Percentiles rank a stretch among this genome's conserved stretches.
phyloP scores from a whole-genome alignment of 1,140 invertebrate genomes.

The Ectropis grisescens region DNA sequence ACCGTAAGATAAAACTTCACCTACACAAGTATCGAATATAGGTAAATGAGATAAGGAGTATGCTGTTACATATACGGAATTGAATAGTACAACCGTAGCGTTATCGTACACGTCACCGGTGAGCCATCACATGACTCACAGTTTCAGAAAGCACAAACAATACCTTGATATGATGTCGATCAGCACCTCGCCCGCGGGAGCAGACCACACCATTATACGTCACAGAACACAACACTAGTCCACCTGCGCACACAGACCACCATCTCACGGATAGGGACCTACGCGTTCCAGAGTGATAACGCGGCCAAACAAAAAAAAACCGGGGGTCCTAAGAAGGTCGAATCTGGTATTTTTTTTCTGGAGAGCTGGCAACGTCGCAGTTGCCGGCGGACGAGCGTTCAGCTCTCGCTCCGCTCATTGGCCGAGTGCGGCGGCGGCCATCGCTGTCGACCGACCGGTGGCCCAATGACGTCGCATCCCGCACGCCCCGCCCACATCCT shows the following conservation, averaged over 20 bases:
- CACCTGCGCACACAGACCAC: slow-evolving; percentile 40
- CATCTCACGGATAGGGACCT: slow-evolving; percentile 58
- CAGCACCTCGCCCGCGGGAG: slow-evolving; percentile 56
- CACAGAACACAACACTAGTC: slow-evolving; percentile 43
- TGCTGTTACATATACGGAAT: too few species aligned
- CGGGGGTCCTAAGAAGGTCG: slow-evolving; percentile 65
- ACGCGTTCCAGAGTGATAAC: slow-evolving; percentile 62
- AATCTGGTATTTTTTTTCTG: slow-evolving; percentile 65
- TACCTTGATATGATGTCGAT: slow-evolving; percentile 61
- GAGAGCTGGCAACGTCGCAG: slow-evolving; percentile 62
- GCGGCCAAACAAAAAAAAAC: slow-evolving; percentile 65
- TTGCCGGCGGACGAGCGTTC: slow-evolving; percentile 60
- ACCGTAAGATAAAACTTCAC: too few species aligned
- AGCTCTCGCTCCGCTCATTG: slow-evolving; percentile 57
- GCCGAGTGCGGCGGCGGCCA: slow-evolving; percentile 59
- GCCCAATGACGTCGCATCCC: slow-evolving; percentile 58
- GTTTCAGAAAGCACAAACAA: slow-evolving; percentile 15
- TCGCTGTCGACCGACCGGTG: slow-evolving; percentile 37
- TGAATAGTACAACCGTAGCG: too few species aligned
- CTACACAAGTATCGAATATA: too few species aligned
- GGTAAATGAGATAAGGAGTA: too few species aligned
- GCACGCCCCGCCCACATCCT: slow-evolving; percentile 62
- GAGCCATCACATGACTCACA: slow-evolving; percentile 32
- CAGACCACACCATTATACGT: slow-evolving; percentile 65
- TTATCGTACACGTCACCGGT: background rate